Conservation (phyloP, 1,140 invertebrate species). For the Drosophila takahashii region DNA sequence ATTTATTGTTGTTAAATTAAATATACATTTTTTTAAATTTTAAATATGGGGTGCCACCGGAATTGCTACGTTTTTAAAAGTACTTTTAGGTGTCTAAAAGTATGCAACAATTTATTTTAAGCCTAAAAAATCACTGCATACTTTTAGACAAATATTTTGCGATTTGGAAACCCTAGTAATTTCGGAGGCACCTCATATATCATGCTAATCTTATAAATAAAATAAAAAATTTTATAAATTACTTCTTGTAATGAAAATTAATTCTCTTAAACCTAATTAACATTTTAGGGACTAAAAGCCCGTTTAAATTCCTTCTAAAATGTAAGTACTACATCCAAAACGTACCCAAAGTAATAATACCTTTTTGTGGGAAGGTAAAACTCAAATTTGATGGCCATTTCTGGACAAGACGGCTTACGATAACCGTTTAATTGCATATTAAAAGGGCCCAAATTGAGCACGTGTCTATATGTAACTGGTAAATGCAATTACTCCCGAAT, state of each 20-base stretch:
- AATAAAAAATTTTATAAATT: neutral
- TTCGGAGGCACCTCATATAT: neutral
- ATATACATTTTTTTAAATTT: no score
- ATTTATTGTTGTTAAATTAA: no score
- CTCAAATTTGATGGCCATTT: conserved; percentile 10
- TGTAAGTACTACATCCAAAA: neutral
- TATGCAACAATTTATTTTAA: no score
- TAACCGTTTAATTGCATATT: conserved; percentile 67
- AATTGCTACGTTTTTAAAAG: no score
- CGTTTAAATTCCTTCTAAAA: neutral
- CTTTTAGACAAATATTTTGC: no score
- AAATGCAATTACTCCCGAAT: conserved; percentile 26
- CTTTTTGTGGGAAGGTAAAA: neutral
- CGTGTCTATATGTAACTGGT: conserved; percentile 6
- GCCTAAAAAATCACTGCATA: no score
- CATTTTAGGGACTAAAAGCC: neutral
- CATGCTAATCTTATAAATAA: neutral
- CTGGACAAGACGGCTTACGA: conserved; percentile 28
- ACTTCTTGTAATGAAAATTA: neutral
- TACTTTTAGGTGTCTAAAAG: no score
- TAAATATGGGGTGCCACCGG: no score
- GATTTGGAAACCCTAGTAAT: no score
- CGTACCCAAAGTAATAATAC: neutral
- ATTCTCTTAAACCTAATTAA: neutral
- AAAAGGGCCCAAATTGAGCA: conserved; percentile 36